Conservation (phyloP, 1,140 invertebrate genomes). For the Camponotus floridanus region DNA sequence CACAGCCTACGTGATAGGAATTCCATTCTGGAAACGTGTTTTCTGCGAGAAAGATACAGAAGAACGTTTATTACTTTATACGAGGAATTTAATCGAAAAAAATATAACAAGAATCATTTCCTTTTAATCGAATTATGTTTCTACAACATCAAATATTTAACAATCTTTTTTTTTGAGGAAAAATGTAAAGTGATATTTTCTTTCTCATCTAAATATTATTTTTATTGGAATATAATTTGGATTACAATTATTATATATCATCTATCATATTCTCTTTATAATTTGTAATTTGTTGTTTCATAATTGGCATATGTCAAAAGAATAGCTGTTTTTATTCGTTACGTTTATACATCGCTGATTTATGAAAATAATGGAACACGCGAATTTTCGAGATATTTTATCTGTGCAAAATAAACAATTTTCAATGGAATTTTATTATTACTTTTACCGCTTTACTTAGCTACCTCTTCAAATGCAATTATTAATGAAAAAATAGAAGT, state of each 20-base stretch:
- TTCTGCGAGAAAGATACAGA: background rate
- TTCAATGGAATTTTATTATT: background rate
- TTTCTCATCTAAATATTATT: background rate
- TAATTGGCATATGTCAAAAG: background rate
- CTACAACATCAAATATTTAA: background rate
- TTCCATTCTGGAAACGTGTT: conserved; percentile 23
- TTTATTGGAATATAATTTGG: background rate
- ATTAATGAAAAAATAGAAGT: background rate
- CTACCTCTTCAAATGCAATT: background rate
- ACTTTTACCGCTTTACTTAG: conserved; percentile 6
- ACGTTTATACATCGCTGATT: background rate
- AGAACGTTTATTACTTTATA: conserved; percentile 29
- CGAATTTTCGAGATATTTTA: background rate
- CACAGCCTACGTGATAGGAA: conserved; percentile 56
- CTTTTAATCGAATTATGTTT: background rate
- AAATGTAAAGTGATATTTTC: background rate
- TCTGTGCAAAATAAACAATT: background rate
- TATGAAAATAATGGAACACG: conserved; percentile 22
- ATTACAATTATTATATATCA: background rate
- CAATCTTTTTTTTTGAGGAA: background rate
- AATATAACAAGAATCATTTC: background rate
- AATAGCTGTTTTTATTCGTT: background rate
- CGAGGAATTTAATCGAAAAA: background rate
- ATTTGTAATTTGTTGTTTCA: background rate
- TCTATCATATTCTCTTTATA: background rate